Conservation (phyloP, 1,140 invertebrate genomes). For the Drosophila leontia region DNA sequence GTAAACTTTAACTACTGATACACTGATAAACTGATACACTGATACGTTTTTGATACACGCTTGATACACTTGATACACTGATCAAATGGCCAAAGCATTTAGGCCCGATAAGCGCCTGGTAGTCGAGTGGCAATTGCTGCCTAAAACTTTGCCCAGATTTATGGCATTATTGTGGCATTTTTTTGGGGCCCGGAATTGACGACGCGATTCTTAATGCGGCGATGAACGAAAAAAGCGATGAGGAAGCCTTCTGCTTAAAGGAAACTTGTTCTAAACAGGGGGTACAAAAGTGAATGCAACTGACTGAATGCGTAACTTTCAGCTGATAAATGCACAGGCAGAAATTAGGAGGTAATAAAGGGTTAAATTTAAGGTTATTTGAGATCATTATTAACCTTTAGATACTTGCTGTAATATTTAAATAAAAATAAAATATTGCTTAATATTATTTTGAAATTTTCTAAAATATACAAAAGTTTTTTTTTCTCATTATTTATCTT, state of each 20-base stretch:
- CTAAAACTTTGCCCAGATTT: constrained; percentile 54
- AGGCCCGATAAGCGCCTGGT: constrained; percentile 44
- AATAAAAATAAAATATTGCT: too few relatives aligned
- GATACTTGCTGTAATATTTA: too few relatives aligned
- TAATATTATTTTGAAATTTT: too few relatives aligned
- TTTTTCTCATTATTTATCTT: too few relatives aligned
- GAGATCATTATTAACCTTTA: too few relatives aligned
- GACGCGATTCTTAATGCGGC: constrained; percentile 57
- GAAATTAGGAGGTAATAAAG: accelerated
- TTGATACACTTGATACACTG: constrained; percentile 19
- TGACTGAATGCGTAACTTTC: constrained; percentile 61
- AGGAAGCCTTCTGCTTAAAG: constrained; percentile 54
- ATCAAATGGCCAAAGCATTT: constrained; percentile 39
- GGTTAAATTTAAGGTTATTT: neutral
- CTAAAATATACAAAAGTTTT: too few relatives aligned
- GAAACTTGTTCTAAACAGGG: constrained; percentile 59
- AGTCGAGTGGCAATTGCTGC: constrained; percentile 70
- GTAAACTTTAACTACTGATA: constrained; percentile 10
- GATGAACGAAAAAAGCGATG: constrained; percentile 65
- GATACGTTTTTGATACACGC: constrained; percentile 1
- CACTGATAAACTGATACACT: constrained; percentile 5
- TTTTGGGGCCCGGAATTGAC: constrained; percentile 25
- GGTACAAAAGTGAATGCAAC: constrained; percentile 29
- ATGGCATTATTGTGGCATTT: constrained; percentile 34
- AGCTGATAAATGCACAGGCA: neutral